These are phyloP conservation scores for Nylanderia fulva DNA, from an alignment of 1,140 invertebrate genomes.

Conservation along the genomic window DNA sequence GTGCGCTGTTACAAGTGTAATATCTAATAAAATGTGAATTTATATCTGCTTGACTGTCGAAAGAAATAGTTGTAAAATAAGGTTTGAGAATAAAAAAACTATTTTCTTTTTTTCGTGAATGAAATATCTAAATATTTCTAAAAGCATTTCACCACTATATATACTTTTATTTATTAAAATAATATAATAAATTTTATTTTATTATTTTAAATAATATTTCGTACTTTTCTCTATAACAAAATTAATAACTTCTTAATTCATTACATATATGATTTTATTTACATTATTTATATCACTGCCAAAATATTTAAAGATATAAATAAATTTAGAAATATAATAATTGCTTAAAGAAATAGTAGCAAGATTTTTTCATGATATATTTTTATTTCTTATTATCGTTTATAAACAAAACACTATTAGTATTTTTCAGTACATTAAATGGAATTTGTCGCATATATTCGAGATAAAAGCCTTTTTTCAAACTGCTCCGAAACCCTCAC, in stretches of 20 bases:
- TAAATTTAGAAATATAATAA: constrained; percentile 17
- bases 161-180: neutral
- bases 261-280: constrained; percentile 21
- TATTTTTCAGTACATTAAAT: neutral
- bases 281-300: neutral
- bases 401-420: neutral
- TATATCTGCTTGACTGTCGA: too few relatives aligned
- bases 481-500: neutral
- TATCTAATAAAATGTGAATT: neutral
- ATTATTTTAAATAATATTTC: constrained; percentile 18
- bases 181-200: neutral
- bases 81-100: neutral
- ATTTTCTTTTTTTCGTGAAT: neutral
- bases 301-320: neutral
- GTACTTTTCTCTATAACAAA: neutral
- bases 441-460: neutral
- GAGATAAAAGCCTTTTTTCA: constrained; percentile 27
- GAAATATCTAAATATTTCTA: neutral
- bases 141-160: neutral
- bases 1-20: neutral
- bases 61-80: neutral
- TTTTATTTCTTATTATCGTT: neutral
- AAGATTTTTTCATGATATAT: neutral
- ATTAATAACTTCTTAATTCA: neutral
- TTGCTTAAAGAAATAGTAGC: neutral